Evolutionary conservation across 2,888 invertebrate genomes (phyloP), one percentile per base, ranked within the genome.

Genomic region (Coleophora deauratella): DNA sequence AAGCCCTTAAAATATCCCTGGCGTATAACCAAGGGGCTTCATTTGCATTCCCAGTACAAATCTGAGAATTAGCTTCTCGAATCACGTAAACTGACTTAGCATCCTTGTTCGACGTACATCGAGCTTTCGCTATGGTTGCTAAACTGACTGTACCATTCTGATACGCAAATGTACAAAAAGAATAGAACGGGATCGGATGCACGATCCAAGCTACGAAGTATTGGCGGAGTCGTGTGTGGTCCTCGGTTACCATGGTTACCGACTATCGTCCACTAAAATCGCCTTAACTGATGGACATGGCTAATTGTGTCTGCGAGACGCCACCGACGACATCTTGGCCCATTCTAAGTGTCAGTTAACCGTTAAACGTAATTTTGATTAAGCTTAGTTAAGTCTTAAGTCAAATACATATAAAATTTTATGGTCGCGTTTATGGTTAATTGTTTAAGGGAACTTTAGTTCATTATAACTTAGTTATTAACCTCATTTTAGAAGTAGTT

Each of bases 191-290:
- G 3, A 21, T 21, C 21, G 21, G 21, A 21, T 21, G 3, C 21
- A 21, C 21, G 21, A n/a, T n/a, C n/a, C n/a, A 35, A 37, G 35
- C 41, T 36, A 31, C 9, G 10, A 28, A 28, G 28, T 7, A 9
- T 11, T 11, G 44, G 51, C 45, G 46, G 33, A 62, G 59, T 71
- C 79, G 80, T 84, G 84, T 82, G 84, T 82, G 84, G 84, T 82
- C 84, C 71, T 71, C 60, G 57, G 82, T 82, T 63, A 54, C 74
- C 61, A 79, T 75, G 68, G 78, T 54, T 65, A 71, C 68, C 47
- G 41, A 48, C 59, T 64, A 64, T 62, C 59, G 59, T 54, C 51
- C 52, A 45, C 53, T 55, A 51, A 49, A 50, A 52, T 48, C 49
- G 47, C 44, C 42, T 47, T 67, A 76, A 75, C 81, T 76, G 82